phyloP scores from a whole-genome alignment of 1,140 invertebrate genomes.

The Hestina assimilis region DNA sequence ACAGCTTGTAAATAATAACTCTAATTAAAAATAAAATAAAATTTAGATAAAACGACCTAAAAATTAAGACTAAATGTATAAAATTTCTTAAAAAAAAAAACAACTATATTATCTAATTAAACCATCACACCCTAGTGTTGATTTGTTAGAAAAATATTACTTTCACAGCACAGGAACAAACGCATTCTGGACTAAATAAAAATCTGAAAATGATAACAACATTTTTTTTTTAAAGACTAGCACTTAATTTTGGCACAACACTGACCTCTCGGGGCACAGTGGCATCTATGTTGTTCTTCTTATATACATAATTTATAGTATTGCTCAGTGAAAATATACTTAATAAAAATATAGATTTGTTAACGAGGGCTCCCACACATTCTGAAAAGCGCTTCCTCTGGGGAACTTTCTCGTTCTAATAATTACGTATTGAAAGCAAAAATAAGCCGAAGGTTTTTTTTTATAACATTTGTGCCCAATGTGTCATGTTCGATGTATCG shows the following conservation, averaged over 20 bases:
- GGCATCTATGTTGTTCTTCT: conserved; percentile 71
- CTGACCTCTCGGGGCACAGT: conserved; percentile 52
- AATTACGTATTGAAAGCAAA: conserved; percentile 61
- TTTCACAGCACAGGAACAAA: conserved; percentile 77
- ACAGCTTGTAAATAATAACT: conserved; percentile 20
- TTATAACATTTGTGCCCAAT: conserved; percentile 73
- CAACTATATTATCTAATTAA: conserved; percentile 48
- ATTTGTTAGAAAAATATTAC: conserved; percentile 69
- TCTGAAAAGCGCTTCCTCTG: conserved; percentile 43
- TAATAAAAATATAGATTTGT: conserved; percentile 39
- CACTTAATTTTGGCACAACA: conserved; percentile 78
- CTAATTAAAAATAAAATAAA: conserved; percentile 11
- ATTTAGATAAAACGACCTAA: conserved; percentile 12
- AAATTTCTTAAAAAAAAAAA: conserved; percentile 15
- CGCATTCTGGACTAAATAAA: conserved; percentile 77
- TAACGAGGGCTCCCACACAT: conserved; percentile 55
- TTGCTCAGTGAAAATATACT: conserved; percentile 61
- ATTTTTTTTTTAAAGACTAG: conserved; percentile 74
- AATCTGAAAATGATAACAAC: conserved; percentile 78
- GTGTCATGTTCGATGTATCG: conserved; percentile 77
- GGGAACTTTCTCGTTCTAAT: conserved; percentile 50
- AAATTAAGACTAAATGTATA: conserved; percentile 16
- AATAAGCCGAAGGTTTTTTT: conserved; percentile 58
- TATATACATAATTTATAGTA: conserved; percentile 55
- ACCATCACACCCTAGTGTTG: conserved; percentile 58